These are phyloP conservation scores for Formica exsecta DNA, from an alignment of 1,140 invertebrate species.

Conservation along the genomic window DNA sequence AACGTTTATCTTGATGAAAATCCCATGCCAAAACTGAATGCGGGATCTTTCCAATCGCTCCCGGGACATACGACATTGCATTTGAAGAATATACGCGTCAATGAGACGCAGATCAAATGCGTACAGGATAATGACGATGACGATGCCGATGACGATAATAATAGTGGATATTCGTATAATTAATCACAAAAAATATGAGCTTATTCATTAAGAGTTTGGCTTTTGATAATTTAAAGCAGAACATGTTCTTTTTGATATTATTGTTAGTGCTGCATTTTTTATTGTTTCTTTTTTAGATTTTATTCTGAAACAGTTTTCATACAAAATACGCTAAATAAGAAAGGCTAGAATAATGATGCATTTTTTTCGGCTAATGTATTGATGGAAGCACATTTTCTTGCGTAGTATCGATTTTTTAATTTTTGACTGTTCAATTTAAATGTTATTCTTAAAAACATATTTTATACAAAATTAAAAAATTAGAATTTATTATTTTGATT, in stretches of 20 bases:
- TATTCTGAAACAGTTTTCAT: neutral
- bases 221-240: neutral
- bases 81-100: neutral
- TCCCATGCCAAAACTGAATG: neutral
- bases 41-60: neutral
- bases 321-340: neutral
- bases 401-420: too few relatives aligned
- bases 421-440: neutral
- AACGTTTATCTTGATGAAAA: conserved; percentile 37
- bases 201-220: neutral
- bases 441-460: neutral
- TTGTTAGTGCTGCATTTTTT: neutral
- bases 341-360: neutral
- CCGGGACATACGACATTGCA: neutral
- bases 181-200: too few relatives aligned
- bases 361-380: neutral
- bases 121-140: neutral
- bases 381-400: neutral
- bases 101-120: neutral
- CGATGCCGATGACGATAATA: neutral
- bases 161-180: neutral
- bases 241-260: neutral
- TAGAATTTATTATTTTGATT: neutral
- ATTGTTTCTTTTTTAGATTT: neutral
- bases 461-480: neutral